Evolutionary conservation across 2,888 invertebrate species (phyloP).

Genomic region (Syritta pipiens): DNA sequence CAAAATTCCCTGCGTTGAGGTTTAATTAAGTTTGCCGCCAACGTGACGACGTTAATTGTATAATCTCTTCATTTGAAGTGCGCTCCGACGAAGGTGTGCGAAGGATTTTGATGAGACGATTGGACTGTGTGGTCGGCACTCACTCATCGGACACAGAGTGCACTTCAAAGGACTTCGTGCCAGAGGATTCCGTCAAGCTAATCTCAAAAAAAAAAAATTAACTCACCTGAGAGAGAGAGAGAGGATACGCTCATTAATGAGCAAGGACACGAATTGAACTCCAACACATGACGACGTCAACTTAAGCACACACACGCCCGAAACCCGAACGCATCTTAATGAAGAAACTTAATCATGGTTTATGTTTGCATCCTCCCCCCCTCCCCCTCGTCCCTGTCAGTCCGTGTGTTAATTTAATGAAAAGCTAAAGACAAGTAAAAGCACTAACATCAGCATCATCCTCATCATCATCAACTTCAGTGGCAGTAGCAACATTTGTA

Average conservation of each 20-base stretch:
- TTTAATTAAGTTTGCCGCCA: constrained; percentile 61
- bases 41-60: constrained; percentile 65
- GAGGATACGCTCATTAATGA: too few relatives aligned
- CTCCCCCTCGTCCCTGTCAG: not conserved
- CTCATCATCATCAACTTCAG: constrained; percentile 39
- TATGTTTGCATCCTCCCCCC: constrained; percentile 37
- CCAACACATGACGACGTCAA: constrained; percentile 32
- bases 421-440: constrained; percentile 63
- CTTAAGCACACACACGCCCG: constrained; percentile 8
- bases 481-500: constrained; percentile 63
- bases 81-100: not conserved
- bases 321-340: constrained; percentile 47
- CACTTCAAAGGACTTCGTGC: too few relatives aligned
- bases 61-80: constrained; percentile 47
- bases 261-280: constrained; percentile 31
- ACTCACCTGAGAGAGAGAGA: too few relatives aligned
- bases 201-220: too few relatives aligned
- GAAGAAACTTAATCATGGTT: constrained; percentile 64
- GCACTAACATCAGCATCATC: constrained; percentile 25
- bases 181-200: too few relatives aligned
- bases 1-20: constrained; percentile 22
- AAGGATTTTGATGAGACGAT: constrained; percentile 14
- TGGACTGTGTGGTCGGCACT: too few relatives aligned
- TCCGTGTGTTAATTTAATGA: constrained; percentile 67
- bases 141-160: too few relatives aligned